These are phyloP conservation scores for Anadara kagoshimensis DNA, from an alignment of 1,140 invertebrate genomes.

Conservation along the genomic window DNA sequence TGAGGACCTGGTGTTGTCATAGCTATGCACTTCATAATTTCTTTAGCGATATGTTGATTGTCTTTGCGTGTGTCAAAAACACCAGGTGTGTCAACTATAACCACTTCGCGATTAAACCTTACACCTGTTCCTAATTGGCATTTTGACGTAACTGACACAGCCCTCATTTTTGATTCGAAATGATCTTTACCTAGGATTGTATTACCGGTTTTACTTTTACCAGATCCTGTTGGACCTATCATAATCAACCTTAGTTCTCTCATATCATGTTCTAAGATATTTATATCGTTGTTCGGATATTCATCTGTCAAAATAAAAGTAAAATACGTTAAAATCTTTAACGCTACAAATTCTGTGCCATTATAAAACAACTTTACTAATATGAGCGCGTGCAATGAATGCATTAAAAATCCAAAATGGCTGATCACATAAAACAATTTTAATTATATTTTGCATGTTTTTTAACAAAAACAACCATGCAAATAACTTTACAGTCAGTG, in stretches of 20 bases:
- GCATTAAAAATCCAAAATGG: too few species aligned
- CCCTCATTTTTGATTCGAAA: background rate
- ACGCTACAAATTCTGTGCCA: too few species aligned
- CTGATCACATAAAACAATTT: too few species aligned
- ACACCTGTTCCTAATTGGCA: background rate
- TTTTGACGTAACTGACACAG: background rate
- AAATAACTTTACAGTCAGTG: too few species aligned
- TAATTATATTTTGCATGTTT: too few species aligned
- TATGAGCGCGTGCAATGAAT: too few species aligned
- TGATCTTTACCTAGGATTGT: background rate
- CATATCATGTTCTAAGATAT: too few species aligned
- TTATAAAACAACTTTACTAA: too few species aligned
- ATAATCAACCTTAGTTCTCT: background rate
- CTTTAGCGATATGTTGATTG: background rate
- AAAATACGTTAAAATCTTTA: too few species aligned
- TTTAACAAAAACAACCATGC: too few species aligned
- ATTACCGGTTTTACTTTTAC: constrained; percentile 7
- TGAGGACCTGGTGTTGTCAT: constrained; percentile 16
- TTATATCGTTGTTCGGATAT: too few species aligned
- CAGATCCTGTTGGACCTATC: background rate
- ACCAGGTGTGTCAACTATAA: constrained; percentile 9
- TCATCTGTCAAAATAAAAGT: too few species aligned
- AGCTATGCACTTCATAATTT: constrained; percentile 11
- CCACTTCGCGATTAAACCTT: background rate
- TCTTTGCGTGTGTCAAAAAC: constrained; percentile 11